Percentiles rank a stretch among this genome's conserved stretches.
Conservation (phyloP, 1,140 invertebrate species). For the Camponotus vicinus region DNA sequence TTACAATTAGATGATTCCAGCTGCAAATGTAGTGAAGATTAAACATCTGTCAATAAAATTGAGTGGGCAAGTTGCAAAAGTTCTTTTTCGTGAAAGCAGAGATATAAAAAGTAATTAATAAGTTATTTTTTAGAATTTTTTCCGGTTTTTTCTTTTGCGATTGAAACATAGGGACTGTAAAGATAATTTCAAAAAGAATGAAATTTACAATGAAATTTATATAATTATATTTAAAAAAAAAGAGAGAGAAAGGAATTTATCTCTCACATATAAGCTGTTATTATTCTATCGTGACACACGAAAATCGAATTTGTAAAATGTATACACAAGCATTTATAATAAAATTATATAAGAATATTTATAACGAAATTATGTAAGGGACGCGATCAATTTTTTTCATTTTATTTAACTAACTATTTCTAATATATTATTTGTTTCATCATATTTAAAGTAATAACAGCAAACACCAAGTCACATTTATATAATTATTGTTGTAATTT, state of each 20-base stretch:
- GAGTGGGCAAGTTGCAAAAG: no score
- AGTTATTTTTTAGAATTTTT: not conserved
- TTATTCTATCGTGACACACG: slow-evolving; percentile 7
- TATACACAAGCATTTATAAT: slow-evolving; percentile 26
- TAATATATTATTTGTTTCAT: no score
- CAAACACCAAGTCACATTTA: no score
- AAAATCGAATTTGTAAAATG: slow-evolving; percentile 39
- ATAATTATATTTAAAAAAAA: not conserved
- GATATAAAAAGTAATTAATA: not conserved
- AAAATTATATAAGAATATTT: slow-evolving; percentile 19
- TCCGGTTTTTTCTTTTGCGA: not conserved
- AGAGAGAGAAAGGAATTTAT: not conserved
- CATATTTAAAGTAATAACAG: no score
- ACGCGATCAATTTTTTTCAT: no score
- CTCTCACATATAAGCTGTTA: not conserved
- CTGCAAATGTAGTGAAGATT: no score
- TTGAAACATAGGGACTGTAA: slow-evolving; percentile 14
- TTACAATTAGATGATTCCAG: no score
- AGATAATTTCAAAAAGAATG: not conserved
- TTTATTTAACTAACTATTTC: no score
- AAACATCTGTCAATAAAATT: no score
- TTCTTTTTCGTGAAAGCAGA: no score
- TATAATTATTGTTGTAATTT: no score
- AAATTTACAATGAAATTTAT: slow-evolving; percentile 16
- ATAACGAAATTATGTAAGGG: no score